Conservation (phyloP, 2,113 vertebrate species). For the Pedetes capensis region DNA sequence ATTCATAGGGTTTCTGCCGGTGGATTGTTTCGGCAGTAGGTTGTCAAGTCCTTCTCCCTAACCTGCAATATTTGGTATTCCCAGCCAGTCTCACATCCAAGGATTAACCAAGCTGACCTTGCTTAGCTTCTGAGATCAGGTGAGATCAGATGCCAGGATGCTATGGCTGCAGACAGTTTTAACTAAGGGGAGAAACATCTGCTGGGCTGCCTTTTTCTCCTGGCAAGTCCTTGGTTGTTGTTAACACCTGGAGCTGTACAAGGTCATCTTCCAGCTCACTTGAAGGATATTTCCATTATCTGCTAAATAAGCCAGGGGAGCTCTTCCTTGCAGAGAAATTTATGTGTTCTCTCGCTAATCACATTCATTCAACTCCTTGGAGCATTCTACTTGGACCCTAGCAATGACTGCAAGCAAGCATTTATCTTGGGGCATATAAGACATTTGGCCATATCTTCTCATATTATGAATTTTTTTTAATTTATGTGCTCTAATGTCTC, state of each 20-base stretch:
- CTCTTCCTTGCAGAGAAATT: not conserved
- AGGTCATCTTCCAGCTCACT: not conserved
- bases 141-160: too few species aligned
- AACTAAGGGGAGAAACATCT: not conserved
- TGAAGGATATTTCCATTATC: not conserved
- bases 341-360: not conserved
- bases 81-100: too few species aligned
- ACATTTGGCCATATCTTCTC: not conserved
- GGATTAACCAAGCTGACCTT: too few species aligned
- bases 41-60: too few species aligned
- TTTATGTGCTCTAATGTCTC: not conserved
- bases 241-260: not conserved
- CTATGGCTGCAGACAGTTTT: too few species aligned
- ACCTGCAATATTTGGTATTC: too few species aligned
- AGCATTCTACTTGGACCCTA: not conserved
- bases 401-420: not conserved
- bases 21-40: too few species aligned
- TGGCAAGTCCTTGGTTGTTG: not conserved
- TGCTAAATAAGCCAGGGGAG: not conserved
- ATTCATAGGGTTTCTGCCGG: too few species aligned
- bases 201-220: not conserved
- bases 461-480: not conserved
- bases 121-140: too few species aligned
- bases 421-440: conserved; percentile 1
- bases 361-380: not conserved